Base-by-base conservation (phyloP, 2,113 vertebrate species). In the Strix uralensis region DNA sequence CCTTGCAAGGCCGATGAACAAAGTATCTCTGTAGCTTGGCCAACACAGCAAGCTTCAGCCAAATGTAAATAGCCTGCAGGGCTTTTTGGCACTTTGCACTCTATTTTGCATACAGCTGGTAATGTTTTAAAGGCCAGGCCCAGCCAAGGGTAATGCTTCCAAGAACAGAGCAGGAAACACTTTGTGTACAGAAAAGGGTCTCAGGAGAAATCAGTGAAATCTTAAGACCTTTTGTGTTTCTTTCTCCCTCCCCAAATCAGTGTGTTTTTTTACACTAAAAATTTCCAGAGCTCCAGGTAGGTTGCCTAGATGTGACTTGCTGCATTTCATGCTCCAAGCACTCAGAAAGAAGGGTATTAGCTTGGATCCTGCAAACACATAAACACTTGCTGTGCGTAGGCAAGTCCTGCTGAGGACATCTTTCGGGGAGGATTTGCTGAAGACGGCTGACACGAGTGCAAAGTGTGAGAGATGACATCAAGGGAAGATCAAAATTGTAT, bases 71-170 rank as follows among this genome's bases (percentile, higher is more conserved):
- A 96, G 94, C 97, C 95, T 69, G 57, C 71, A 72, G 96, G 95
- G 96, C 82, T 96, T 92, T 95, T 92, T 97, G 91, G 96, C 95
- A 90, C 95, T 83, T 82, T 18, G 66, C 62, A 15, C 88, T 97
- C 94, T 95, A 23, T 90, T 97, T 96, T 95, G 94, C 96, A 95
- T 97, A 95, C 97, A 97, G 96, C 95, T 97, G 97, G 95, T 94
- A 94, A 95, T 95, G 94, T 87, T 97, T 97, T 92, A 96, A 92
- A 93, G 91, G 93, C 82, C 87, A 51, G 70, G 23, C 93, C 83
- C 81, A 92, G 95, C 91, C 94, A 87, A 95, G 81, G 90, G 86
- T 90, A 94, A 80, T 86, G 94, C 86, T 92, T 95, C 96, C 95
- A 94, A 96, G 94, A 95, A 82, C 82, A 90, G 92, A 91, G 95